Percentiles rank a stretch among this genome's conserved stretches.
phyloP scores from a whole-genome alignment of 2,888 invertebrate species.

The Hecatera dysodea region DNA sequence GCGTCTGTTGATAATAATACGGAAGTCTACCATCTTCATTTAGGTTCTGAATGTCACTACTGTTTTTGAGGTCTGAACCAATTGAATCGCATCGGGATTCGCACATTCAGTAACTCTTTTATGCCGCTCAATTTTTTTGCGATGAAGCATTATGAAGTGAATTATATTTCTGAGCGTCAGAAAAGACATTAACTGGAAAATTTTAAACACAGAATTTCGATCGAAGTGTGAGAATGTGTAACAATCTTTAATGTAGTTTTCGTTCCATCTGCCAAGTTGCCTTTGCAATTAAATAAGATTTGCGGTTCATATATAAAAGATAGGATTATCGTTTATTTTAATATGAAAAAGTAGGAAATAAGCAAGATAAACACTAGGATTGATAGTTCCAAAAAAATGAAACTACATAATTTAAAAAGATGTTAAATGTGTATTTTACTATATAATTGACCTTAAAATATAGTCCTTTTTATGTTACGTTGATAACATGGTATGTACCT shows the following conservation, averaged over 20 bases:
- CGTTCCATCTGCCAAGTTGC: background rate
- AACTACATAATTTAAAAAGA: slow-evolving; percentile 8
- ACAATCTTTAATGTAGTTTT: background rate
- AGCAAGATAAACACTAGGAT: background rate
- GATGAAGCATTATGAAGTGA: background rate
- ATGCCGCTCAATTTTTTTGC: background rate
- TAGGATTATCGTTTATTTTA: background rate
- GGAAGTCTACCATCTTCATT: slow-evolving; percentile 8
- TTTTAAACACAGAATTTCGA: too few relatives aligned
- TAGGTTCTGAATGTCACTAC: background rate
- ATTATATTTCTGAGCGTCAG: background rate
- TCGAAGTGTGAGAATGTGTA: too few relatives aligned
- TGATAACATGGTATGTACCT: slow-evolving; percentile 71
- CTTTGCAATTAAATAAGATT: background rate
- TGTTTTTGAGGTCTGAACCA: background rate
- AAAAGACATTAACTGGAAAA: background rate
- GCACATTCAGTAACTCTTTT: background rate
- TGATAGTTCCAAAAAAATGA: slow-evolving; percentile 11
- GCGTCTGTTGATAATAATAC: slow-evolving; percentile 76
- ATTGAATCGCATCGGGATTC: background rate
- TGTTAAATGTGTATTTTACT: slow-evolving; percentile 18
- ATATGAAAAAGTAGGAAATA: background rate
- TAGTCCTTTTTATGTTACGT: slow-evolving; percentile 17
- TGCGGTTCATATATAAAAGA: background rate
- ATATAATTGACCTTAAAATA: slow-evolving; percentile 16